Conservation (phyloP, 1,140 invertebrate species). For the Diprion similis region DNA sequence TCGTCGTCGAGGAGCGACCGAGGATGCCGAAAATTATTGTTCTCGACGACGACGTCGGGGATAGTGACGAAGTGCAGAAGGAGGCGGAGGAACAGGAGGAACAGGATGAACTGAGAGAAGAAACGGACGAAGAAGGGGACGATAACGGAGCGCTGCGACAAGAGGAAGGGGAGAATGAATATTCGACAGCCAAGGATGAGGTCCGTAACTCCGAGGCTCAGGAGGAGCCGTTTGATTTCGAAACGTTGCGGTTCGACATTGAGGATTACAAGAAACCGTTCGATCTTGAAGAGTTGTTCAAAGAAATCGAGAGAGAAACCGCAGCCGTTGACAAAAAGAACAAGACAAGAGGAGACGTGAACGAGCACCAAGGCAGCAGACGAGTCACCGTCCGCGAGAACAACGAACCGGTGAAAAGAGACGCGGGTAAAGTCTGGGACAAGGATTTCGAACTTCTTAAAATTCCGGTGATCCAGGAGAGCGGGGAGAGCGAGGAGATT, state of each 20-base stretch:
- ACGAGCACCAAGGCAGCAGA: conserved; percentile 8
- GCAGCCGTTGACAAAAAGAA: background rate
- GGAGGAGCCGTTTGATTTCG: background rate
- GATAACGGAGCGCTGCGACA: conserved; percentile 4
- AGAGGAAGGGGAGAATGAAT: conserved; percentile 34
- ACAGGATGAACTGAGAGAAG: conserved; percentile 29
- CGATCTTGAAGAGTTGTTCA: conserved; percentile 40
- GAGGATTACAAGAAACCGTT: conserved; percentile 43
- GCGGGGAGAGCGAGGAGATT: background rate
- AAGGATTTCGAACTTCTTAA: background rate
- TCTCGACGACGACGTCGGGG: conserved; percentile 20
- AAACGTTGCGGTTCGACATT: conserved; percentile 39
- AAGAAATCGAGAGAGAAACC: conserved; percentile 15
- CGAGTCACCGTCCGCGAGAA: background rate
- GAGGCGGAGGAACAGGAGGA: conserved; percentile 24
- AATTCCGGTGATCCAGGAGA: background rate
- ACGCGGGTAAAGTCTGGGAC: background rate
- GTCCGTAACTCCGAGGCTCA: conserved; percentile 17
- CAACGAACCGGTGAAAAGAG: background rate
- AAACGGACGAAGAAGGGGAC: conserved; percentile 25
- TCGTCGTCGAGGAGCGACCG: conserved; percentile 12
- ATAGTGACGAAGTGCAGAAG: background rate
- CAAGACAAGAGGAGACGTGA: conserved; percentile 22
- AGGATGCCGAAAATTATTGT: conserved; percentile 21
- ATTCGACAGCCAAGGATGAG: conserved; percentile 30